These are phyloP conservation scores for Phyllotreta striolata DNA, from an alignment of 2,888 invertebrate species.

Conservation along the genomic window DNA sequence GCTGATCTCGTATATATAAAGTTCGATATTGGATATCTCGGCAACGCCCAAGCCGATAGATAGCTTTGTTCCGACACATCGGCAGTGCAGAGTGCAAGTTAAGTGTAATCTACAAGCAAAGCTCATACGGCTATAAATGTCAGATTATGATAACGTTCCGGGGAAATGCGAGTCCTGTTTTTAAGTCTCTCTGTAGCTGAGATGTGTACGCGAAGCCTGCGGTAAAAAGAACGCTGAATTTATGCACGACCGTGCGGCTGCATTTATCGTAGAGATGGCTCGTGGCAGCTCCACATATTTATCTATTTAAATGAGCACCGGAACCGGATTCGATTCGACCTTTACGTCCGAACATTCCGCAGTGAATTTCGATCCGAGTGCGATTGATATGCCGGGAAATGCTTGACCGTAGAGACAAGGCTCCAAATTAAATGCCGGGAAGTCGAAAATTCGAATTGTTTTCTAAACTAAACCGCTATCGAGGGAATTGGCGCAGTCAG, in stretches of 20 bases:
- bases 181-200: conserved; percentile 42
- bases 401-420: no score
- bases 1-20: conserved; percentile 19
- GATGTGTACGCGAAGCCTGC: conserved; percentile 43
- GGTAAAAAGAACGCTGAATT: conserved; percentile 46
- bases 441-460: no score
- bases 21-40: conserved; percentile 1
- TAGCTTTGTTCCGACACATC: conserved; percentile 21
- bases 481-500: no score
- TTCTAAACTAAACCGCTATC: no score
- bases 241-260: conserved; percentile 48
- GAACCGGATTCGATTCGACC: no score
- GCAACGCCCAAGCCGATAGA: conserved; percentile 15
- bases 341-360: no score
- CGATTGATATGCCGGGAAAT: no score
- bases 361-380: no score
- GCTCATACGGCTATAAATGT: conserved; percentile 46
- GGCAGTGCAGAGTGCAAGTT: conserved; percentile 32
- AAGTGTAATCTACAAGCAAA: conserved; percentile 39
- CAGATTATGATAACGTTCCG: conserved; percentile 48
- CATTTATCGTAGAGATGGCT: conserved; percentile 29
- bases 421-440: no score
- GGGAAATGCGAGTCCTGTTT: conserved; percentile 43
- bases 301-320: neutral
- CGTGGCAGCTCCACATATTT: no score